Percentiles rank a stretch among this genome's conserved stretches.
These are phyloP conservation scores for Zootoca vivipara DNA, from an alignment of 2,113 vertebrate species.

Conservation along the genomic window DNA sequence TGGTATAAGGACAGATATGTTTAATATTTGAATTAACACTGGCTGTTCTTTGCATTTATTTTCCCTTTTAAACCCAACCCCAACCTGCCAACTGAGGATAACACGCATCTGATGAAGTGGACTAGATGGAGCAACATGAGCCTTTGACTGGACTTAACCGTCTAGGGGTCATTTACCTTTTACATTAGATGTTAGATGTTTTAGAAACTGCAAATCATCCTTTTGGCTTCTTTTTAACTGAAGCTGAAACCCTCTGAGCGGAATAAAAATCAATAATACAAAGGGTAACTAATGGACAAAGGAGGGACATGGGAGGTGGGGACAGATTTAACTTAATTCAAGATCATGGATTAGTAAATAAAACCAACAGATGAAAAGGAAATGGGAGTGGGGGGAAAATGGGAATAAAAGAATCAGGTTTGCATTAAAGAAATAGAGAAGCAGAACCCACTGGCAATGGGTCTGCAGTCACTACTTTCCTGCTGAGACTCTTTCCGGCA, in stretches of 20 bases:
- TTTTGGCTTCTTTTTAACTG: not conserved
- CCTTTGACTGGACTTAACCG: too few relatives aligned
- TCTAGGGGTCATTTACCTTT: not conserved
- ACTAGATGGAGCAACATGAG: not conserved
- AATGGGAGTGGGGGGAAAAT: not conserved
- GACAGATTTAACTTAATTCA: not conserved
- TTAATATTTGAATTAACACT: not conserved
- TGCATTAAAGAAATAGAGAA: not conserved
- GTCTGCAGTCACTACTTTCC: not conserved
- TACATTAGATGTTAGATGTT: not conserved
- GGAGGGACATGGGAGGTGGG: not conserved
- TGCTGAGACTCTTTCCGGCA: not conserved
- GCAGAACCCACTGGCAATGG: not conserved
- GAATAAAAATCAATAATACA: not conserved
- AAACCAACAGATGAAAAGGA: not conserved
- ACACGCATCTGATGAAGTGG: not conserved
- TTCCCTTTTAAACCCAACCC: not conserved
- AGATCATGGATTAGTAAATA: not conserved
- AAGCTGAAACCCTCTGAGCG: not conserved
- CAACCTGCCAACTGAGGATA: not conserved
- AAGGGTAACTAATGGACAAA: not conserved
- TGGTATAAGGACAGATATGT: not conserved
- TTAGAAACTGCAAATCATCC: not conserved
- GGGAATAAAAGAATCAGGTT: too few relatives aligned
- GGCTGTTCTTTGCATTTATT: not conserved